These are phyloP conservation scores for Takifugu flavidus DNA, from an alignment of 2,113 vertebrate genomes.

Conservation along the genomic window DNA sequence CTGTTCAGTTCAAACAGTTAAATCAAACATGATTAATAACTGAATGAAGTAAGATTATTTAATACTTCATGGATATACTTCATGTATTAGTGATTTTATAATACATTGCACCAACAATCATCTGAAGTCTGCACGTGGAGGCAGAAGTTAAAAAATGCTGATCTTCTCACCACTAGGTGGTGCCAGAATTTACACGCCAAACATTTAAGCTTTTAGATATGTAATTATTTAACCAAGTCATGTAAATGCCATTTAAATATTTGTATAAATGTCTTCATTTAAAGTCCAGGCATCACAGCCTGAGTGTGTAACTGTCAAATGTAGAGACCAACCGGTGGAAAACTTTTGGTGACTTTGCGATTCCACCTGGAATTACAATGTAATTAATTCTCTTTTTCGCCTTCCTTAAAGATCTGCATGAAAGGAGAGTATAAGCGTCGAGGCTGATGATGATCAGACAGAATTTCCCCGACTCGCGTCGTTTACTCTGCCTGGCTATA, in stretches of 20 bases:
- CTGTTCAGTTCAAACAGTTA: too few species aligned
- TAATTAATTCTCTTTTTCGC: conserved; percentile 57
- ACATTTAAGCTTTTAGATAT: not conserved
- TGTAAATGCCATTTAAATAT: conserved; percentile 37
- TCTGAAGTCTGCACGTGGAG: too few species aligned
- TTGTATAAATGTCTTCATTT: conserved; percentile 53
- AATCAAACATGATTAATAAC: too few species aligned
- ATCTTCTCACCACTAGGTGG: too few species aligned
- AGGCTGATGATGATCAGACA: conserved; percentile 42
- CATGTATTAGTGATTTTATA: too few species aligned
- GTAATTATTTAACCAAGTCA: conserved; percentile 26
- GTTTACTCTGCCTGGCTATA: conserved; percentile 33
- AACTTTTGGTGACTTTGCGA: conserved; percentile 25
- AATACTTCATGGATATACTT: too few species aligned
- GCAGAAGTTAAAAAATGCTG: too few species aligned
- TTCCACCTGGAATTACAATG: conserved; percentile 36
- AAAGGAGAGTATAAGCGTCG: conserved; percentile 24
- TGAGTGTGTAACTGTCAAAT: conserved; percentile 31
- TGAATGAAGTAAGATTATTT: too few species aligned
- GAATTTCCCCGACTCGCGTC: conserved; percentile 13
- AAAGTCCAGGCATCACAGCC: conserved; percentile 9
- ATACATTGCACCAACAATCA: too few species aligned
- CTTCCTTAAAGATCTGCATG: conserved; percentile 41
- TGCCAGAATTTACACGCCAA: too few species aligned
- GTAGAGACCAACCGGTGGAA: conserved; percentile 32